Evolutionary conservation across 2,888 invertebrate genomes (phyloP).

Genomic region (Periphyllus acericola): DNA sequence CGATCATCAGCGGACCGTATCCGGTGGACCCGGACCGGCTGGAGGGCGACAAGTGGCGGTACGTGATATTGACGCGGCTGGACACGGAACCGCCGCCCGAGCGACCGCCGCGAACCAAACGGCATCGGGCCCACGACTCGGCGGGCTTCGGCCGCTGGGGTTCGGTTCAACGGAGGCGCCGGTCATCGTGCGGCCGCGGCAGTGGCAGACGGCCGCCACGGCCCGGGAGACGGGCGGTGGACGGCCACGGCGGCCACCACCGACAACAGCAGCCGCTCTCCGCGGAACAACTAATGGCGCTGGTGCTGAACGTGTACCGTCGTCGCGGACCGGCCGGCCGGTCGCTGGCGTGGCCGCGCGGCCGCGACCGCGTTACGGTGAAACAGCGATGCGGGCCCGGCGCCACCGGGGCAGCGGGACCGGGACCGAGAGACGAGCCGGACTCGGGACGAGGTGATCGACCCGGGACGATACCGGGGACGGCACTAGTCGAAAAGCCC

Average conservation of each 20-base stretch:
- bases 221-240: not conserved
- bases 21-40: conserved; percentile 44
- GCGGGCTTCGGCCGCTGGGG: not conserved
- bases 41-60: conserved; percentile 54
- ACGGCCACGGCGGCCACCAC: not conserved
- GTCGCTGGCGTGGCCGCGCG: not conserved
- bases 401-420: not conserved
- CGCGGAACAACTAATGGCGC: not conserved
- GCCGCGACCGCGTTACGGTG: not conserved
- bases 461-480: no score
- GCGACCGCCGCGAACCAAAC: conserved; percentile 33
- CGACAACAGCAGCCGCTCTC: not conserved
- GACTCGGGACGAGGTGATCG: not conserved
- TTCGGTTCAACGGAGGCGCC: not conserved
- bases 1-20: conserved; percentile 46
- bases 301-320: not conserved
- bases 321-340: not conserved
- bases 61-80: conserved; percentile 50
- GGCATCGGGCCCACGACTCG: not conserved
- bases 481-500: no score
- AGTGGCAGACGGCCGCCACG: not conserved
- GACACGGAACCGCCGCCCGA: conserved; percentile 49
- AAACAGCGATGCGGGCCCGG: not conserved
- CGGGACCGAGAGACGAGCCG: not conserved
- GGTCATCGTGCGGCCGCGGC: not conserved